Conservation (phyloP, 2,888 invertebrate species). For the Protophormia terraenovae region DNA sequence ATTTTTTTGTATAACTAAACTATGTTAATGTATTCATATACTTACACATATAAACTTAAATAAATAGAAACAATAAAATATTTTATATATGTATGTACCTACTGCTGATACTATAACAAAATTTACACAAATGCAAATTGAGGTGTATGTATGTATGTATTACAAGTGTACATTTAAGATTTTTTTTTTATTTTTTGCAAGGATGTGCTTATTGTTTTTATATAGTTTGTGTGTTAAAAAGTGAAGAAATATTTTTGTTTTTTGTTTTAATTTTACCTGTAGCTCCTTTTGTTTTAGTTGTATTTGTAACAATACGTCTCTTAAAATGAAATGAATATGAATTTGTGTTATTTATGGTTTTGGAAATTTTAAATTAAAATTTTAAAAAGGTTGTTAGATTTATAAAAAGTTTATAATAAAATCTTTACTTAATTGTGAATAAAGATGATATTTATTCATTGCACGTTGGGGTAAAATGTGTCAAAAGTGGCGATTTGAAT, state of each 20-base stretch:
- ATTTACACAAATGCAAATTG: too few relatives aligned
- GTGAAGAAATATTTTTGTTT: neutral
- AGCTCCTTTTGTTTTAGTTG: constrained; percentile 17
- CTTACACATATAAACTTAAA: neutral
- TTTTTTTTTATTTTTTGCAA: neutral
- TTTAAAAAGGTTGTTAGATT: too few relatives aligned
- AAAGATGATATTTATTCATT: too few relatives aligned
- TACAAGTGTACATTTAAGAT: neutral
- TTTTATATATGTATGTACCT: too few relatives aligned
- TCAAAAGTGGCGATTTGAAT: too few relatives aligned
- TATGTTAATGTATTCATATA: constrained; percentile 64
- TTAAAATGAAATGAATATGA: neutral
- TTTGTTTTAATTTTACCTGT: constrained; percentile 56
- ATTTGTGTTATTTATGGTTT: neutral
- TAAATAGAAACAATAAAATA: neutral
- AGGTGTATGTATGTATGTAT: neutral
- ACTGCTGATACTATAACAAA: neutral
- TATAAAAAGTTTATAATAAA: too few relatives aligned
- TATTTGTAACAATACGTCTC: neutral
- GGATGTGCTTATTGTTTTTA: neutral
- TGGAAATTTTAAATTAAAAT: too few relatives aligned
- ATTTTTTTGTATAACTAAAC: constrained; percentile 37
- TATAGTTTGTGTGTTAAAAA: neutral
- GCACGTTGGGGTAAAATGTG: too few relatives aligned
- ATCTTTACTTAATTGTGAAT: too few relatives aligned